phyloP scores from a whole-genome alignment of 92 coral and sea anemone genomes.

The Galaxea fascicularis region DNA sequence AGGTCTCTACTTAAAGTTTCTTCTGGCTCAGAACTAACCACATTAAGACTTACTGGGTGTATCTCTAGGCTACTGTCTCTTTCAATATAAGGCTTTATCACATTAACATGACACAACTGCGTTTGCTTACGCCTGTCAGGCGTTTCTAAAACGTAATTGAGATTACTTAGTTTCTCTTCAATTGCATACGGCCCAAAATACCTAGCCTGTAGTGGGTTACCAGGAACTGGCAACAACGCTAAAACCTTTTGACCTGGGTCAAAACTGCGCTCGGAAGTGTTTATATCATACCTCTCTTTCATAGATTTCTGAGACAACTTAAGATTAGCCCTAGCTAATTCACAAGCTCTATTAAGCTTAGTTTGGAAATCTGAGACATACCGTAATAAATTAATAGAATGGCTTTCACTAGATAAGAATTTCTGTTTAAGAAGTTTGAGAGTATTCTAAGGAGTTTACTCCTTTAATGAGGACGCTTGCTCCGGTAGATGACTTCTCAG shows the following conservation, averaged over 20 bases:
- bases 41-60: slow-evolving; percentile 21
- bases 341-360: slow-evolving; percentile 43
- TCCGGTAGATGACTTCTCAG: not conserved
- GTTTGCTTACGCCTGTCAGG: slow-evolving; percentile 58
- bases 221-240: slow-evolving; percentile 47
- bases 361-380: slow-evolving; percentile 56
- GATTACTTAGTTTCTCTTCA: slow-evolving; percentile 21
- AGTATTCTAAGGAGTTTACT: slow-evolving; percentile 6
- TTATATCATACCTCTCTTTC: slow-evolving; percentile 37
- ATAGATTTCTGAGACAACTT: slow-evolving; percentile 29
- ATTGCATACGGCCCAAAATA: slow-evolving; percentile 48
- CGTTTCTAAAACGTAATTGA: slow-evolving; percentile 27
- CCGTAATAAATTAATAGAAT: slow-evolving; percentile 34
- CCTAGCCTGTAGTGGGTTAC: slow-evolving; percentile 21
- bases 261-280: slow-evolving; percentile 33
- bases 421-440: slow-evolving; percentile 69
- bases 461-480: no score
- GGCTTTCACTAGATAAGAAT: slow-evolving; percentile 20
- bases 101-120: slow-evolving; percentile 46
- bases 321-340: no score
- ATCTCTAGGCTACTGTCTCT: slow-evolving; percentile 2
- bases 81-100: slow-evolving; percentile 21
- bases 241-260: slow-evolving; percentile 52
- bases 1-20: slow-evolving; percentile 23
- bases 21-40: slow-evolving; percentile 19